Percentiles rank a stretch among this genome's conserved stretches.
phyloP scores from a whole-genome alignment of 2,888 invertebrate genomes.

The Drosophila recens region DNA sequence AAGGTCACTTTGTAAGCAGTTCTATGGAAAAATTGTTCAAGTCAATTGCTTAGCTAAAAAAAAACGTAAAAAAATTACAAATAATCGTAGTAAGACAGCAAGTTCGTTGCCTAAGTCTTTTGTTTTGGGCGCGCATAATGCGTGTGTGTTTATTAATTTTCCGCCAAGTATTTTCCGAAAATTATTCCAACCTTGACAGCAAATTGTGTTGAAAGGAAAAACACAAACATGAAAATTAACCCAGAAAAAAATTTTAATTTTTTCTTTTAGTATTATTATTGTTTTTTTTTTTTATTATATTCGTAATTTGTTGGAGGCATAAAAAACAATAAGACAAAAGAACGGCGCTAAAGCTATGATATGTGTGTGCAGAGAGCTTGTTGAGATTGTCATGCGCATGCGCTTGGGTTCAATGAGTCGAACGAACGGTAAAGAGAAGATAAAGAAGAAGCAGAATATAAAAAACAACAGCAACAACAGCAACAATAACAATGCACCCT shows the following conservation, averaged over 20 bases:
- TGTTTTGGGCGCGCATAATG: constrained; percentile 53
- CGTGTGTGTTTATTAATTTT: constrained; percentile 71
- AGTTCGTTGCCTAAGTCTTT: constrained; percentile 69
- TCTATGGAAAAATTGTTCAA: constrained; percentile 45
- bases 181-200: constrained; percentile 84
- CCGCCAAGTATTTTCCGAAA: constrained; percentile 77
- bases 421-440: constrained; percentile 50
- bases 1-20: constrained; percentile 35
- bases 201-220: constrained; percentile 63
- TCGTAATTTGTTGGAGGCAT: constrained; percentile 32
- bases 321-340: constrained; percentile 77
- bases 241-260: constrained; percentile 55
- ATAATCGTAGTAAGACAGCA: constrained; percentile 21
- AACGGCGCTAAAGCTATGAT: constrained; percentile 53
- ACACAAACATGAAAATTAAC: constrained; percentile 60
- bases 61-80: constrained; percentile 3
- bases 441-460: constrained; percentile 13
- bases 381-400: constrained; percentile 73
- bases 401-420: constrained; percentile 78
- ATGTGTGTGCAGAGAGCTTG: constrained; percentile 41
- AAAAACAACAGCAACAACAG: constrained; percentile 28
- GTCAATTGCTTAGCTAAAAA: constrained; percentile 33
- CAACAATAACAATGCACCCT: constrained; percentile 61
- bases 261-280: constrained; percentile 16
- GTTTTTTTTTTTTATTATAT: constrained; percentile 20